Percentiles rank a stretch among this genome's conserved stretches.
Conservation (phyloP, 2,888 invertebrate species). For the Cryptophagus acutangulus region DNA sequence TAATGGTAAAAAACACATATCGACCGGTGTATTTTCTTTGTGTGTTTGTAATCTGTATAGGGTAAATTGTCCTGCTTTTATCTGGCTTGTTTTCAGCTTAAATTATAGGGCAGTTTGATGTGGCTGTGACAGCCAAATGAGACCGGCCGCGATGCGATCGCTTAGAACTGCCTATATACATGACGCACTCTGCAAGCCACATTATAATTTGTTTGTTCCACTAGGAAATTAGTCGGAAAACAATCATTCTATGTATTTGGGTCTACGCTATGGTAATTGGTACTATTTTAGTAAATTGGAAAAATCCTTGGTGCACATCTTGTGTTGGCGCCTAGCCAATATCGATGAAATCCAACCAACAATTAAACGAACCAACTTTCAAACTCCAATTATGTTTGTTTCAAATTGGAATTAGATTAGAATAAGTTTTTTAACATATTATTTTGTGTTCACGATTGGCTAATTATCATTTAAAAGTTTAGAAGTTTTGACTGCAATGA, state of each 20-base stretch:
- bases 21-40: constrained; percentile 35
- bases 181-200: constrained; percentile 22
- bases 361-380: too few species aligned
- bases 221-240: constrained; percentile 30
- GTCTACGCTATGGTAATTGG: constrained; percentile 28
- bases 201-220: constrained; percentile 31
- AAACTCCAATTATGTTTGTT: too few species aligned
- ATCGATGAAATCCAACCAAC: too few species aligned
- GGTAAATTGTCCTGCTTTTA: constrained; percentile 43
- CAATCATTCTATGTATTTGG: constrained; percentile 23
- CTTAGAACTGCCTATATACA: too few species aligned
- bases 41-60: constrained; percentile 39
- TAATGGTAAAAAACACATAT: constrained; percentile 22
- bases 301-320: too few species aligned
- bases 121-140: constrained; percentile 46
- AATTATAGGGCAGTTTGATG: constrained; percentile 47
- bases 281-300: constrained; percentile 25
- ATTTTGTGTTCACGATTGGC: too few species aligned
- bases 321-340: too few species aligned
- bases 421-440: too few species aligned
- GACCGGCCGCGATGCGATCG: constrained; percentile 31
- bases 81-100: constrained; percentile 38
- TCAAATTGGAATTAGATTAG: too few species aligned
- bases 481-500: too few species aligned
- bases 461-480: too few species aligned